phyloP scores from a whole-genome alignment of 2,888 invertebrate genomes.

The Ennomos quercinarius region DNA sequence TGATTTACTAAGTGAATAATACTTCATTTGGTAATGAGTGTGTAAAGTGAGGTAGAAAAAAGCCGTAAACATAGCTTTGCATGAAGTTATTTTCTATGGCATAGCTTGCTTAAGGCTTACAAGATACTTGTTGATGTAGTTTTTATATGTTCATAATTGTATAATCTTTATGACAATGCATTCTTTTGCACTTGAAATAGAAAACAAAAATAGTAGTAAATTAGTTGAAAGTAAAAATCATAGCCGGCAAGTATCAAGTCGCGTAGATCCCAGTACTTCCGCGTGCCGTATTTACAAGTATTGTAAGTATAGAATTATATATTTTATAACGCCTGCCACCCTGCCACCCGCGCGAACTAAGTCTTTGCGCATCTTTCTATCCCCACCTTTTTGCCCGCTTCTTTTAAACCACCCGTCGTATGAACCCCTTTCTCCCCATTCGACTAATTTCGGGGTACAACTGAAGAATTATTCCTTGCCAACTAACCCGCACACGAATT shows the following conservation, averaged over 20 bases:
- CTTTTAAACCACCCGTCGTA: slow-evolving; percentile 85
- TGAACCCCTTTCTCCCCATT: slow-evolving; percentile 85
- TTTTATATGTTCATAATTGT: too few species aligned
- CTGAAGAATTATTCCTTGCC: slow-evolving; percentile 85
- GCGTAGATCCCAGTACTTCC: slow-evolving; percentile 65
- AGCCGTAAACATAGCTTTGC: too few species aligned
- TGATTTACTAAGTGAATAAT: too few species aligned
- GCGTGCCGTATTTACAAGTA: slow-evolving; percentile 86
- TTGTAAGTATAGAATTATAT: slow-evolving; percentile 86
- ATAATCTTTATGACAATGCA: too few species aligned
- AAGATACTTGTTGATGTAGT: too few species aligned
- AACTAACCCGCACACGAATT: slow-evolving; percentile 54
- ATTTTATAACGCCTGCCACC: slow-evolving; percentile 81
- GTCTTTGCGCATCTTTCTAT: slow-evolving; percentile 86
- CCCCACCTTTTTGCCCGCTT: slow-evolving; percentile 85
- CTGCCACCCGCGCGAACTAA: slow-evolving; percentile 80
- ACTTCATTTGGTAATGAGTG: too few species aligned
- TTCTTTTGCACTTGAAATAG: too few species aligned
- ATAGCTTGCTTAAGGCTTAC: too few species aligned
- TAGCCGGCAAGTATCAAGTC: slow-evolving; percentile 60
- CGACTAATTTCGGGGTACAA: slow-evolving; percentile 86
- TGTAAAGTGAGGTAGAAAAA: too few species aligned
- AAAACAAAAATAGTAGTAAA: too few species aligned
- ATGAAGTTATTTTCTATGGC: too few species aligned
- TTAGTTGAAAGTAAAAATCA: slow-evolving; percentile 5